Conservation (phyloP, 1,140 invertebrate genomes). For the Calosoma granatense region DNA sequence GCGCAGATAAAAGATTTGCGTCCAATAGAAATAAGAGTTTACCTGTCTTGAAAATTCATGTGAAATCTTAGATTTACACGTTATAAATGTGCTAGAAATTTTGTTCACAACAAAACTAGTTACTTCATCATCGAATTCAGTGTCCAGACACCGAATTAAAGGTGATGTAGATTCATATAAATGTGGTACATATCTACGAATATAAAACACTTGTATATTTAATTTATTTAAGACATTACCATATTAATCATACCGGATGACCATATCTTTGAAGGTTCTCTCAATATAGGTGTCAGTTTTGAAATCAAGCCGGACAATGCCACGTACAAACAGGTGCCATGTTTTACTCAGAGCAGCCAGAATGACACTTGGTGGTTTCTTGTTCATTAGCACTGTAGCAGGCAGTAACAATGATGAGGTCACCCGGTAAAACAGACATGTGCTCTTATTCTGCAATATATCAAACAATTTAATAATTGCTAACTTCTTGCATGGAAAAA, state of each 20-base stretch:
- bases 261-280: neutral
- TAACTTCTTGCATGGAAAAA: no score
- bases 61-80: neutral
- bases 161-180: neutral
- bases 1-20: no score
- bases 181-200: conserved; percentile 2
- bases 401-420: neutral
- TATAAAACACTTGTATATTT: neutral
- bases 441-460: neutral
- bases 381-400: neutral
- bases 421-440: neutral
- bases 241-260: neutral
- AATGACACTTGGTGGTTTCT: neutral
- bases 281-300: neutral
- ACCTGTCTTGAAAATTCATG: neutral
- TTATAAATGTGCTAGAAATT: neutral
- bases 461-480: neutral
- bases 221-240: neutral
- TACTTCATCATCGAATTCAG: neutral
- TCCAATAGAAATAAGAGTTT: no score
- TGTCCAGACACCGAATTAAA: neutral
- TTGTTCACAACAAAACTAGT: neutral
- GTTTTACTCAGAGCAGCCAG: neutral
- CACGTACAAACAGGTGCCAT: neutral
- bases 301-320: neutral